Conservation (phyloP, 2,888 invertebrate genomes). For the Cetonia aurata region DNA sequence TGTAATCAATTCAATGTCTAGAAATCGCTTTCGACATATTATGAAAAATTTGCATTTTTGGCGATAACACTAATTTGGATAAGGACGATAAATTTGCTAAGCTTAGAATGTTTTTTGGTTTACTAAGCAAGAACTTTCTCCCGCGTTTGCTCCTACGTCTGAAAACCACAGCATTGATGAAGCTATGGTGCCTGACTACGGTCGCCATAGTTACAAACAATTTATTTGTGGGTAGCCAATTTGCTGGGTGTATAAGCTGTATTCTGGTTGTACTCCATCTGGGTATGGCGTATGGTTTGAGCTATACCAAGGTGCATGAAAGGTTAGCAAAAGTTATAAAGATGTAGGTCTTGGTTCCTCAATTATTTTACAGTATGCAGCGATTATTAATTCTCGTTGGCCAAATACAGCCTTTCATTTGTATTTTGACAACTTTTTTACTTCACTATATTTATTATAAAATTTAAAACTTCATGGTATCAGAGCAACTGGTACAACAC, state of each 20-base stretch:
- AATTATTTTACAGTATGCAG: slow-evolving; percentile 9
- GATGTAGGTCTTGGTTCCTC: neutral
- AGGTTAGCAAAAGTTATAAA: too few species aligned
- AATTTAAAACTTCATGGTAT: slow-evolving; percentile 2
- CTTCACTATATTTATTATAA: slow-evolving; percentile 1
- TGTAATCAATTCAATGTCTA: too few species aligned
- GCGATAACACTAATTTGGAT: too few species aligned
- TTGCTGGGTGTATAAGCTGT: slow-evolving; percentile 2
- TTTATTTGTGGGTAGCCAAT: slow-evolving; percentile 16
- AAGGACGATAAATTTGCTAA: too few species aligned
- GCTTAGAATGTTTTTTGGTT: too few species aligned
- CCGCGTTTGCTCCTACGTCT: too few species aligned
- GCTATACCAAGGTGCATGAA: slow-evolving; percentile 9
- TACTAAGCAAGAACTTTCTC: too few species aligned
- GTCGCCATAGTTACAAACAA: slow-evolving; percentile 11
- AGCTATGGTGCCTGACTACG: too few species aligned
- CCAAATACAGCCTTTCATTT: too few species aligned
- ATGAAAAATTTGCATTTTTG: too few species aligned
- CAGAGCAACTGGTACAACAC: neutral
- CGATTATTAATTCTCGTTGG: neutral
- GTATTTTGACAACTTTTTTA: slow-evolving; percentile 2
- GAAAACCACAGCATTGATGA: too few species aligned
- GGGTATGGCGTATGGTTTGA: slow-evolving; percentile 7
- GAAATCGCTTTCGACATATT: too few species aligned
- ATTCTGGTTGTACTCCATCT: neutral